Percentiles rank a stretch among this genome's conserved stretches.
Conservation (phyloP, 2,888 invertebrate species). For the Hemistola chrysoprasaria region DNA sequence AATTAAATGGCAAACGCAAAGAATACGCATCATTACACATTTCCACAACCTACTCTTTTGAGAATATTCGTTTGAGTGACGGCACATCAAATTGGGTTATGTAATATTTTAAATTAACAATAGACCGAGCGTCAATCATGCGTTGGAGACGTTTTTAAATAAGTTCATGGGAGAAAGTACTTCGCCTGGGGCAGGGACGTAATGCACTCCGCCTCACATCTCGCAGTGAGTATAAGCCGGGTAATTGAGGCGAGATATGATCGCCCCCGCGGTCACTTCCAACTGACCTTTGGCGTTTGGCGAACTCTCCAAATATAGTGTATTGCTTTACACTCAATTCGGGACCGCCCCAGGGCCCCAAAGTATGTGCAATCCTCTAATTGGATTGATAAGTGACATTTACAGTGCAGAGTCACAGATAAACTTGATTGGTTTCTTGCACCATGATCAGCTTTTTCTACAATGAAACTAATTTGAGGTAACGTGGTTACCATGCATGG, state of each 20-base stretch:
- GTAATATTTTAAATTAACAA: slow-evolving; percentile 67
- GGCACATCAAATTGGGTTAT: slow-evolving; percentile 69
- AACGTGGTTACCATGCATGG: no score
- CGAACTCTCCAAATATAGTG: slow-evolving; percentile 38
- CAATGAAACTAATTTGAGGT: no score
- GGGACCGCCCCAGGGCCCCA: slow-evolving; percentile 22
- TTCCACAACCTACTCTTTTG: slow-evolving; percentile 68
- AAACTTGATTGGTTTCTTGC: slow-evolving; percentile 32
- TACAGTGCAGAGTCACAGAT: slow-evolving; percentile 18
- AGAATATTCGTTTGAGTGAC: slow-evolving; percentile 67
- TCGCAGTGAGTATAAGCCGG: slow-evolving; percentile 44
- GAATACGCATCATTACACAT: slow-evolving; percentile 77
- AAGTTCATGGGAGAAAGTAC: slow-evolving; percentile 75
- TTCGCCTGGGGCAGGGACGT: slow-evolving; percentile 54
- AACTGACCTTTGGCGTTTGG: slow-evolving; percentile 37
- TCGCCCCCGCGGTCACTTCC: slow-evolving; percentile 46
- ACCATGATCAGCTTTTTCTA: slow-evolving; percentile 33
- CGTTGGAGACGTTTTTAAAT: slow-evolving; percentile 78
- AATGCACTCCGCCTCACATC: slow-evolving; percentile 37
- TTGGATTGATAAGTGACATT: slow-evolving; percentile 40
- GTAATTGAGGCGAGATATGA: slow-evolving; percentile 55
- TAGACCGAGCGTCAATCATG: slow-evolving; percentile 66
- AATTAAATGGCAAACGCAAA: slow-evolving; percentile 76
- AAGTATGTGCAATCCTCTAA: slow-evolving; percentile 38
- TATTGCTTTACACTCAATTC: slow-evolving; percentile 27